Percentiles rank a stretch among this genome's conserved stretches.
phyloP scores from a whole-genome alignment of 2,113 vertebrate genomes.

The Naja naja region DNA sequence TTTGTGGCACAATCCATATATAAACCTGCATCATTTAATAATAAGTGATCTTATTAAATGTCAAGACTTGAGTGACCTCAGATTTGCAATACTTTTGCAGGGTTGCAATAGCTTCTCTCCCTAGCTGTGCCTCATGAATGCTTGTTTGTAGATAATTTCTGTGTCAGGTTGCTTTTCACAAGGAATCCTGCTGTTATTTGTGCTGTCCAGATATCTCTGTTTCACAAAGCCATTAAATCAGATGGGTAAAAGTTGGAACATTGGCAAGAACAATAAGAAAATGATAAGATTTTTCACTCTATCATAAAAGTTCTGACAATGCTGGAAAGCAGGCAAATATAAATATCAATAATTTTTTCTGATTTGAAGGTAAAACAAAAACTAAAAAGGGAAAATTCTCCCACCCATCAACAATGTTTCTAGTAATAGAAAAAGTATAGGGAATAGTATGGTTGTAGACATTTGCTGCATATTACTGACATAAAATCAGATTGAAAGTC shows the following conservation, averaged over 20 bases:
- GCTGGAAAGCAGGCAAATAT: slow-evolving; percentile 22
- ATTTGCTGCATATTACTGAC: not conserved
- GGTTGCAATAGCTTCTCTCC: slow-evolving; percentile 17
- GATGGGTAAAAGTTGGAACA: slow-evolving; percentile 1
- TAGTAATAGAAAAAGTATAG: not conserved
- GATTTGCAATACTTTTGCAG: slow-evolving; percentile 33
- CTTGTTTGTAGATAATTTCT: slow-evolving; percentile 40
- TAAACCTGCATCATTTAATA: not conserved
- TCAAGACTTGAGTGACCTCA: slow-evolving; percentile 20
- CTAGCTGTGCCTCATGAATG: slow-evolving; percentile 41
- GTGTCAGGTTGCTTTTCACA: slow-evolving; percentile 41
- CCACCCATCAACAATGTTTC: not conserved
- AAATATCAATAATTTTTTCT: not conserved
- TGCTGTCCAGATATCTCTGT: slow-evolving; percentile 22
- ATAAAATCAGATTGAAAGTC: not conserved
- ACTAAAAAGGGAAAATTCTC: not conserved
- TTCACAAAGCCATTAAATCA: slow-evolving; percentile 45
- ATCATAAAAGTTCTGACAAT: slow-evolving; percentile 9
- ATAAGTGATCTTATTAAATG: not conserved
- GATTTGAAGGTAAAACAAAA: not conserved
- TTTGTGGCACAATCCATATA: not conserved
- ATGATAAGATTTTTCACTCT: slow-evolving; percentile 16
- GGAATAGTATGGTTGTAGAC: not conserved
- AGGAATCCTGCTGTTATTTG: slow-evolving; percentile 44
- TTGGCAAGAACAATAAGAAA: slow-evolving; percentile 4